Evolutionary conservation across 2,113 vertebrate genomes (phyloP).

Genomic region (Prochilodus magdalenae): DNA sequence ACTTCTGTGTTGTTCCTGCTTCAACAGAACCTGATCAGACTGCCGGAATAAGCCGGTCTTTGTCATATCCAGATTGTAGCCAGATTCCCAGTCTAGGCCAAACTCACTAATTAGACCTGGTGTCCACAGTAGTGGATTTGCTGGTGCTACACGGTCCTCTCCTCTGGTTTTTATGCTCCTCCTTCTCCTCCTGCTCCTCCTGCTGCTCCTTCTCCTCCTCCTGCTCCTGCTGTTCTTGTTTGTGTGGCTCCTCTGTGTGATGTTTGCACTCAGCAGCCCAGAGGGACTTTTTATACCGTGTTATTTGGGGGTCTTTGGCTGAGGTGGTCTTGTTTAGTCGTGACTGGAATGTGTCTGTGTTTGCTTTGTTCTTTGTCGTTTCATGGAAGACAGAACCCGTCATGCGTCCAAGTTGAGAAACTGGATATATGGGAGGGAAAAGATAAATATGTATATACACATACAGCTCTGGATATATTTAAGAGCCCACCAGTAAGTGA

Average conservation of each 20-base stretch:
- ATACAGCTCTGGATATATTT: no score
- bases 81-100: no score
- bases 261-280: background rate
- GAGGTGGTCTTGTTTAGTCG: background rate
- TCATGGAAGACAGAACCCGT: background rate
- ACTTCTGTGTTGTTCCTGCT: background rate
- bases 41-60: no score
- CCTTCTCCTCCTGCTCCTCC: background rate
- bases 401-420: background rate
- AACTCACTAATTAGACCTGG: background rate
- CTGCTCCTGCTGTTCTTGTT: background rate
- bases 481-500: no score
- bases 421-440: no score
- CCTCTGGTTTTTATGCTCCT: constrained; percentile 34
- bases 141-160: constrained; percentile 29
- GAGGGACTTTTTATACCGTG: background rate
- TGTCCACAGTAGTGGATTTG: background rate
- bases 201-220: background rate
- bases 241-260: background rate
- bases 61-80: no score
- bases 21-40: no score
- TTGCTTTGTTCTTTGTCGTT: background rate
- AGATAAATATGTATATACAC: no score
- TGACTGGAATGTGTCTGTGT: background rate
- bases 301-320: background rate